Evolutionary conservation across 2,797 vertebrate genomes (phyloP).

Genomic region (Catamblyrhynchus diadema): DNA sequence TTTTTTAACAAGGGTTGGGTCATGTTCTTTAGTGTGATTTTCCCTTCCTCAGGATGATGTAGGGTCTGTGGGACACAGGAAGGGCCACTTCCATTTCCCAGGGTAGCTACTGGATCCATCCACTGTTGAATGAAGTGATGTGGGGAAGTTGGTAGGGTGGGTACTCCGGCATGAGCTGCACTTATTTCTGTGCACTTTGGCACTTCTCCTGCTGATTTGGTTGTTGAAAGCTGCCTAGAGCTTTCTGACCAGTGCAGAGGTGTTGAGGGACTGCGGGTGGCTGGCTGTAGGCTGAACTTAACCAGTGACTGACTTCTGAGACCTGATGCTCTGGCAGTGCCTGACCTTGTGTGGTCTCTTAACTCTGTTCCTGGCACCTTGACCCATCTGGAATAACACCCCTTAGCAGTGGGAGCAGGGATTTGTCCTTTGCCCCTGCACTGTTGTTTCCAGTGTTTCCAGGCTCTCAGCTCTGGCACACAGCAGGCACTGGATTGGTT

Average conservation of each 20-base stretch:
- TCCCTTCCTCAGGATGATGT: neutral
- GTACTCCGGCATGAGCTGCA: neutral
- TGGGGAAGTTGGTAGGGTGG: neutral
- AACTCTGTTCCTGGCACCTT: no score
- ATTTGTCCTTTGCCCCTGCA: neutral
- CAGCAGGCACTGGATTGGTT: neutral
- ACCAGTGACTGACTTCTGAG: neutral
- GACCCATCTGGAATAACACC: neutral
- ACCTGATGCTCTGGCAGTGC: neutral
- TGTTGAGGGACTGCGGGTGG: neutral
- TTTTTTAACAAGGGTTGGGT: neutral
- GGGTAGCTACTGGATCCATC: neutral
- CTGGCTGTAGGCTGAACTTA: neutral
- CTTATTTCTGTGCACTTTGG: neutral
- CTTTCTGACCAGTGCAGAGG: neutral
- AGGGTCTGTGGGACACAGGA: neutral
- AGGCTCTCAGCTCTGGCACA: neutral
- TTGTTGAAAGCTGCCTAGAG: no score
- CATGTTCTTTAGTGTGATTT: neutral
- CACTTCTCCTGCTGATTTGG: neutral
- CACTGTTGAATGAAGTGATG: neutral
- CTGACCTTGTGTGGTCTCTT: neutral
- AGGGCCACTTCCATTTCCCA: neutral
- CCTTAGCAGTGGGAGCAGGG: rapidly evolving
- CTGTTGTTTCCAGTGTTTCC: neutral